A percentile compares a stretch with the other conserved stretches of the same genome.
Conservation (phyloP, 1,140 invertebrate genomes). For the Harlomillsia oculata region DNA sequence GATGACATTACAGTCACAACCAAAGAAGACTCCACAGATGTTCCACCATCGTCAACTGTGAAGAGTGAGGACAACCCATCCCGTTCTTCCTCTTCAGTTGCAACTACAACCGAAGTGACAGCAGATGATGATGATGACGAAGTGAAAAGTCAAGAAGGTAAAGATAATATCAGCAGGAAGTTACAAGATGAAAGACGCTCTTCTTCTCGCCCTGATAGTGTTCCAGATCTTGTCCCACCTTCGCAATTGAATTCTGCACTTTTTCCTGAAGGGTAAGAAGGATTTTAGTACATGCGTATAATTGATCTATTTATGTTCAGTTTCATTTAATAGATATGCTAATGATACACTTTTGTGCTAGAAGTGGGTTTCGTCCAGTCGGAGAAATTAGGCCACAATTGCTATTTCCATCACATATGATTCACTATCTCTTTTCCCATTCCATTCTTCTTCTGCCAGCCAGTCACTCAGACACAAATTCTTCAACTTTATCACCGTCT, state of each 20-base stretch:
- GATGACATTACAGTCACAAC: not conserved
- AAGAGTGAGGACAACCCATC: constrained; percentile 1
- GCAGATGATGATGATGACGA: not conserved
- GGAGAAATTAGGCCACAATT: constrained; percentile 21
- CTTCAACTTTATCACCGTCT: too few species aligned
- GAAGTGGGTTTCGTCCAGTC: constrained; percentile 24
- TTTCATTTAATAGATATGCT: not conserved
- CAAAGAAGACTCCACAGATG: not conserved
- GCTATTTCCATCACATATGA: constrained; percentile 18
- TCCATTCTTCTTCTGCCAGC: constrained; percentile 7
- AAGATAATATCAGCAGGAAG: not conserved
- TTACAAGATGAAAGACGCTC: not conserved
- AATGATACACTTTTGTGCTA: not conserved
- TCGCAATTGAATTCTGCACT: not conserved
- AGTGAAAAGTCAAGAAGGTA: constrained; percentile 8
- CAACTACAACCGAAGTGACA: not conserved
- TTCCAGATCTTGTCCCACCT: not conserved
- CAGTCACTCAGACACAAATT: too few species aligned
- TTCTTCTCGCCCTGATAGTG: not conserved
- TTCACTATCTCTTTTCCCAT: constrained; percentile 7
- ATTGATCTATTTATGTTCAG: too few species aligned
- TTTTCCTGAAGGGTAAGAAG: not conserved
- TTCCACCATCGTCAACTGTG: not conserved
- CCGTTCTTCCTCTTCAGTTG: constrained; percentile 4
- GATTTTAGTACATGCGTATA: not conserved